Evolutionary conservation across 2,113 vertebrate genomes (phyloP).

Genomic region (Lipotes vexillifer): DNA sequence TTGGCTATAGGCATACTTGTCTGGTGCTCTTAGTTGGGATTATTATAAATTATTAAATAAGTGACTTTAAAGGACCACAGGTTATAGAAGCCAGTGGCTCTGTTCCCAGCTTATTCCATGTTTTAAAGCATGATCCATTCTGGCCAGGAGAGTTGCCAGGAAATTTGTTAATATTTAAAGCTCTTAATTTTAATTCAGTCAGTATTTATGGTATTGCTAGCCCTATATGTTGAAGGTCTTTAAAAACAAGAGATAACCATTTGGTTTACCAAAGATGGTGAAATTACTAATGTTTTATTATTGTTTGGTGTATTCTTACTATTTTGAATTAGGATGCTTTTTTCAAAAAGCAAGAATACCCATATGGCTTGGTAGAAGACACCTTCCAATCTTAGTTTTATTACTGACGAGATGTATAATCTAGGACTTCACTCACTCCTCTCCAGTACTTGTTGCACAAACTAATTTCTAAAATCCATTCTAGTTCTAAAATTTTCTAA

Average conservation of each 20-base stretch:
- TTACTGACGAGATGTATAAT: not conserved
- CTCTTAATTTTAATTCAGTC: constrained; percentile 30
- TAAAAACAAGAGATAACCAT: not conserved
- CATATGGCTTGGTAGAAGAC: not conserved
- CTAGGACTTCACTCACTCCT: not conserved
- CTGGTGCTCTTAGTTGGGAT: not conserved
- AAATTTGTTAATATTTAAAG: constrained; percentile 33
- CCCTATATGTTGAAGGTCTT: not conserved
- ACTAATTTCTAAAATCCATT: not conserved
- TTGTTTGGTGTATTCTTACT: not conserved
- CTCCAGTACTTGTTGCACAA: not conserved
- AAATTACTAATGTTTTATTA: not conserved
- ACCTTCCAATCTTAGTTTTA: not conserved
- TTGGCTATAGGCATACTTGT: not conserved
- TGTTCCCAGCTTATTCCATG: not conserved
- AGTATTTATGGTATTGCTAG: not conserved
- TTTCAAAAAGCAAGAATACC: constrained; percentile 10
- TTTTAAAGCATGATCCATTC: not conserved
- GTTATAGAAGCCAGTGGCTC: not conserved
- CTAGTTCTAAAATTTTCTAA: not conserved
- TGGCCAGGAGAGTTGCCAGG: not conserved
- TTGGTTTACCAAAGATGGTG: not conserved
- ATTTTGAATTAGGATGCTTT: not conserved
- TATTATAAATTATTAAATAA: constrained; percentile 37
- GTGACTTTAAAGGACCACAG: not conserved